phyloP scores from a whole-genome alignment of 2,888 invertebrate genomes.

The Anaspis maculata region DNA sequence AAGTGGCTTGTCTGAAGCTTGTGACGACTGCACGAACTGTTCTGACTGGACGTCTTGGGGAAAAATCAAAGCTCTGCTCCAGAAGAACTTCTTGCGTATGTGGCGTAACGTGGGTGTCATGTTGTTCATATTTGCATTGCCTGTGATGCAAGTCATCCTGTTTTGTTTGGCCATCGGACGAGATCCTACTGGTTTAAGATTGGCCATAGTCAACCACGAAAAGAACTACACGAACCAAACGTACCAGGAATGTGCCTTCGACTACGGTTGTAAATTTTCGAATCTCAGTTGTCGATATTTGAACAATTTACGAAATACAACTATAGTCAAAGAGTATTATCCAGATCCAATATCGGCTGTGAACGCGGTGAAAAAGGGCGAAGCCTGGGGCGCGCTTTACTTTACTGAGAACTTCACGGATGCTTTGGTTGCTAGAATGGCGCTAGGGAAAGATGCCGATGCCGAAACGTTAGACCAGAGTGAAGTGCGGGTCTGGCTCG shows the following conservation, averaged over 20 bases:
- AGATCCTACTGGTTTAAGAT: slow-evolving; percentile 71
- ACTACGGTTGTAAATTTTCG: slow-evolving; percentile 59
- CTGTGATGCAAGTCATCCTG: slow-evolving; percentile 86
- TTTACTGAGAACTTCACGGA: slow-evolving; percentile 87
- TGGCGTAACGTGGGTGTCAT: slow-evolving; percentile 90
- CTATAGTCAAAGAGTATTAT: slow-evolving; percentile 63
- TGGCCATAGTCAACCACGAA: slow-evolving; percentile 73
- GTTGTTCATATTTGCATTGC: slow-evolving; percentile 87
- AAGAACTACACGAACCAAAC: slow-evolving; percentile 29
- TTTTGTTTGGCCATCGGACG: slow-evolving; percentile 89
- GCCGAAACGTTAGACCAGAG: slow-evolving; percentile 81
- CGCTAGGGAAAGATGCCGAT: slow-evolving; percentile 72
- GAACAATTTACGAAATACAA: slow-evolving; percentile 60
- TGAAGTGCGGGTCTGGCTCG: slow-evolving; percentile 82
- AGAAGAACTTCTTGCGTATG: slow-evolving; percentile 85
- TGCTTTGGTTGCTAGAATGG: slow-evolving; percentile 73
- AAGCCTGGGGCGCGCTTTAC: slow-evolving; percentile 83
- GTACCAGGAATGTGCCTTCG: slow-evolving; percentile 43
- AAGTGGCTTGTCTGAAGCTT: slow-evolving; percentile 44
- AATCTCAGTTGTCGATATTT: slow-evolving; percentile 64
- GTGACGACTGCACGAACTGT: slow-evolving; percentile 47
- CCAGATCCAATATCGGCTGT: slow-evolving; percentile 56
- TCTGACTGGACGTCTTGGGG: slow-evolving; percentile 67
- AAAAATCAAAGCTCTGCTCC: slow-evolving; percentile 74
- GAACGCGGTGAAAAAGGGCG: slow-evolving; percentile 63